These are phyloP conservation scores for Hippotragus niger DNA, from an alignment of 2,113 vertebrate species.

Conservation along the genomic window DNA sequence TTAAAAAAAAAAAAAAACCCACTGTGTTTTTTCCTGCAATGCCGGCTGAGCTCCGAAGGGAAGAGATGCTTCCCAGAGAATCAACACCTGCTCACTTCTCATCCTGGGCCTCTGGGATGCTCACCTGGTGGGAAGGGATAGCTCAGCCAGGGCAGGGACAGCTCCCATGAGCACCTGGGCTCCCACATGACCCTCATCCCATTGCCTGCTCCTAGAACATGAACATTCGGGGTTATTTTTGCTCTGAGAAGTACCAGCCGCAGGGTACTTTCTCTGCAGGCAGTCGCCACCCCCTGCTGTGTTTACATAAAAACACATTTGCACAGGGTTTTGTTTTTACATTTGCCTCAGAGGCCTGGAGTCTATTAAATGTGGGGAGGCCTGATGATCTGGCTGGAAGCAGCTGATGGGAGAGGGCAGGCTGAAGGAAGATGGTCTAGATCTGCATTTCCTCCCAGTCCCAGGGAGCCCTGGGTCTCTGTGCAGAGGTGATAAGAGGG, in stretches of 20 bases:
- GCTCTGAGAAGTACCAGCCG: slow-evolving; percentile 9
- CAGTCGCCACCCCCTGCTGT: slow-evolving; percentile 44
- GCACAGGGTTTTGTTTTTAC: slow-evolving; percentile 62
- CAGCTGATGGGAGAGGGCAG: neutral
- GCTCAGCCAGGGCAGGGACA: neutral
- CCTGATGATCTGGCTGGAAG: slow-evolving; percentile 4
- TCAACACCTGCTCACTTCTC: slow-evolving; percentile 19
- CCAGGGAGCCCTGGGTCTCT: neutral
- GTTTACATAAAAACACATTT: slow-evolving; percentile 74
- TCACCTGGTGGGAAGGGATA: neutral
- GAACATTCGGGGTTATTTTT: slow-evolving; percentile 19
- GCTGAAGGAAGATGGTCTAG: neutral
- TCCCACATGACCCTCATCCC: neutral
- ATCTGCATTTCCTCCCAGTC: fast-evolving
- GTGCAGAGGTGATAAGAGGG: neutral
- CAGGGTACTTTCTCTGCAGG: slow-evolving; percentile 52
- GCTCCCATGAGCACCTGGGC: neutral
- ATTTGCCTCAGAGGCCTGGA: slow-evolving; percentile 8
- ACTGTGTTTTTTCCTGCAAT: neutral
- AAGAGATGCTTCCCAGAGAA: neutral
- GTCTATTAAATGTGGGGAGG: slow-evolving; percentile 1
- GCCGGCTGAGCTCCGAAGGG: neutral
- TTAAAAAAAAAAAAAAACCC: neutral
- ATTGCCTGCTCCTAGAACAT: neutral
- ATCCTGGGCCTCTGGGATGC: neutral